Evolutionary conservation across 2,888 invertebrate genomes (phyloP), one percentile per base, ranked within the genome.

Genomic region (Macrophya annulata): DNA sequence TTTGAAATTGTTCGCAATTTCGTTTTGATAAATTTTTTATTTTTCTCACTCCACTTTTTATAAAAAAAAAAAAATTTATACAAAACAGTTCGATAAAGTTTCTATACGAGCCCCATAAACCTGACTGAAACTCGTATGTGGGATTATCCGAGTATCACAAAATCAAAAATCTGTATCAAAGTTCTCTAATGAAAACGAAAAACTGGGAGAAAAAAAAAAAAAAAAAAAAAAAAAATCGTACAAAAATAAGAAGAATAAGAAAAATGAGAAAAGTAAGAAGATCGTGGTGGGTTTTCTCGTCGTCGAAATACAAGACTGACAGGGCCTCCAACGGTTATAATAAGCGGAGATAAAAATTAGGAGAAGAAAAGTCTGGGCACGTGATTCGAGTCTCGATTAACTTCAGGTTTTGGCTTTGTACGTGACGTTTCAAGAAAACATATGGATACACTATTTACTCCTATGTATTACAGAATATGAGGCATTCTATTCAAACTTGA

Each of bases 311-410:
- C 45, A 43, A 74, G 45, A 74, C 74, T 74, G 43, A 45, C 55
- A 43, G 31, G 31, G 51, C 77, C 59, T 40, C 10, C 43, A 43
- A 21, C 59, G 21, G 81, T 59, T 81, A 62, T 81, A 81, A 81
- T 81, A 81, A 59, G 40, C 81, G 25, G n/a, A 25, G 81, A 81
- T 81, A 59, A 81, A 81, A 81, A 81, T 81, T 81, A 81, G 81
- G 40, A 40, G 21, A 62, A 81, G 43, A 62, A 59, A 81, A 81
- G 62, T 81, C 81, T n/a, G 81, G 62, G 40, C 21, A 81, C 81
- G 81, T 81, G 59, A 62, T 62, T 81, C 62, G 62, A 59, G 43
- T 81, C 25, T 0, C 17, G 55, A 77, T 55, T 77, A 77, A 17
- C 55, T 37, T 0, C 55, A 25, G 31, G 55, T 51, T 77, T 77